Evolutionary conservation across 2,113 vertebrate genomes (phyloP).

Genomic region (Tonatia bakeri): DNA sequence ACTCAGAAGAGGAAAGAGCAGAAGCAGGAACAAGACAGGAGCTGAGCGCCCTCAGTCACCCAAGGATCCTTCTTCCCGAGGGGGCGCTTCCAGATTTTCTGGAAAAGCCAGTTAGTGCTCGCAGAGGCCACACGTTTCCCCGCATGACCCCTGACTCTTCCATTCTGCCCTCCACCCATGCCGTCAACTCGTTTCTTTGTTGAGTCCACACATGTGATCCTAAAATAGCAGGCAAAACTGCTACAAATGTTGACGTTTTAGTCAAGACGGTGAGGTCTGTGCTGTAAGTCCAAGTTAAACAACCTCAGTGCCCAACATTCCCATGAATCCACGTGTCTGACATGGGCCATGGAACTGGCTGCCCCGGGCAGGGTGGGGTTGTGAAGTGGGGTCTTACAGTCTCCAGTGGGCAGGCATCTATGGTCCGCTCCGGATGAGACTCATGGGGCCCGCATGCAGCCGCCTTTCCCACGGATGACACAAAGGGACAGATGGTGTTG

Average conservation of each 20-base stretch:
- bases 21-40: background rate
- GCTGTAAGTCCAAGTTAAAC: background rate
- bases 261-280: background rate
- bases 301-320: background rate
- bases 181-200: background rate
- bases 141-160: background rate
- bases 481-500: background rate
- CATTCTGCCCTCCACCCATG: background rate
- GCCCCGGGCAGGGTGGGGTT: too few relatives aligned
- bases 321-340: background rate
- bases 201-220: background rate
- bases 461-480: background rate
- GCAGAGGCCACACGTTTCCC: background rate
- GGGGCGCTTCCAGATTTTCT: background rate
- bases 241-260: background rate
- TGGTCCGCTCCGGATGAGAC: background rate
- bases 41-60: background rate
- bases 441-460: background rate
- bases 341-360: background rate
- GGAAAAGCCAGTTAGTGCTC: background rate
- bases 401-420: background rate
- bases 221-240: background rate
- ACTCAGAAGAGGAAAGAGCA: background rate
- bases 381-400: background rate
- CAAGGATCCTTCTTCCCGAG: background rate